These are phyloP conservation scores for Syngnathoides biaculeatus DNA, from an alignment of 2,113 vertebrate genomes.

Conservation along the genomic window DNA sequence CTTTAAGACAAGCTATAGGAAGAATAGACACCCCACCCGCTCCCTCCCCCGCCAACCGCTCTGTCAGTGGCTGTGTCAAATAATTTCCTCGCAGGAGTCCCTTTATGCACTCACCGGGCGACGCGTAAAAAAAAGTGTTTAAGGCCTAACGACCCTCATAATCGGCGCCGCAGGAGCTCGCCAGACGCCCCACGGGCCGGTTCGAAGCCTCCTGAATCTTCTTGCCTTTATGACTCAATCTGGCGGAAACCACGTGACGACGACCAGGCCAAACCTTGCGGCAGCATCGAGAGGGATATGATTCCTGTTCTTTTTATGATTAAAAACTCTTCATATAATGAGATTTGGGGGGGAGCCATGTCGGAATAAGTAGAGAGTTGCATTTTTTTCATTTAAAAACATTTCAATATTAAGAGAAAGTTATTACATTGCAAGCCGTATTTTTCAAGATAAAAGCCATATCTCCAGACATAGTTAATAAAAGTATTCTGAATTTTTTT, in stretches of 20 bases:
- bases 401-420: not conserved
- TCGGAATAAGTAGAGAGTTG: not conserved
- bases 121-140: slow-evolving; percentile 53
- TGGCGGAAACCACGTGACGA: slow-evolving; percentile 18
- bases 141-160: slow-evolving; percentile 53
- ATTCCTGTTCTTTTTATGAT: slow-evolving; percentile 25
- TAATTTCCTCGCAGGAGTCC: slow-evolving; percentile 41
- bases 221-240: slow-evolving; percentile 48
- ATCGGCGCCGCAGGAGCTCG: slow-evolving; percentile 46
- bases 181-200: slow-evolving; percentile 23
- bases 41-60: slow-evolving; percentile 6
- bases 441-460: too few species aligned
- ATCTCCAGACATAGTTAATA: too few species aligned
- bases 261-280: slow-evolving; percentile 32
- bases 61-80: slow-evolving; percentile 45
- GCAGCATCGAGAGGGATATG: slow-evolving; percentile 46
- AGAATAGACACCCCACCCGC: slow-evolving; percentile 50
- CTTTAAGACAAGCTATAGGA: slow-evolving; percentile 41
- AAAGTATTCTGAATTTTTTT: too few species aligned
- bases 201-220: slow-evolving; percentile 31
- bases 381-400: not conserved
- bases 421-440: too few species aligned
- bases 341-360: not conserved
- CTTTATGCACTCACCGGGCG: slow-evolving; percentile 35
- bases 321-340: not conserved